These are phyloP conservation scores for Phataginus tetradactyla DNA, from an alignment of 2,797 vertebrate genomes.

Conservation along the genomic window DNA sequence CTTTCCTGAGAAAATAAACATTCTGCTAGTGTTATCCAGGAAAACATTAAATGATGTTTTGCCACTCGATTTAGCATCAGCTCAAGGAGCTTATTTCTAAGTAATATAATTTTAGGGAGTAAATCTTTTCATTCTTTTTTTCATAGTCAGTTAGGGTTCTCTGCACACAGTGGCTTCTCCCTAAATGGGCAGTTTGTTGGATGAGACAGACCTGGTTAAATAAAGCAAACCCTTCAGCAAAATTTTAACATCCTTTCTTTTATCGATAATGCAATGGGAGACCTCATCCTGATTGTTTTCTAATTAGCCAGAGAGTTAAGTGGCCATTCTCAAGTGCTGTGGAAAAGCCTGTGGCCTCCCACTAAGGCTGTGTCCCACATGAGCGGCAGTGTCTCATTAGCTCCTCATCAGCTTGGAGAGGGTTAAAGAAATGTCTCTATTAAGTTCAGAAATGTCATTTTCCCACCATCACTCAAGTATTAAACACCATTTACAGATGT, in stretches of 20 bases:
- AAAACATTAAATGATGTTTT: background rate
- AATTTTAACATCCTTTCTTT: background rate
- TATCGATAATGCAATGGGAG: background rate
- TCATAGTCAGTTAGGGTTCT: background rate
- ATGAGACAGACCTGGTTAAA: background rate
- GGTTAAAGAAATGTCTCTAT: background rate
- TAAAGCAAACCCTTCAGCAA: background rate
- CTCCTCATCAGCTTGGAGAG: background rate
- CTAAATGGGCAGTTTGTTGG: background rate
- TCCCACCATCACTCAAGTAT: no score
- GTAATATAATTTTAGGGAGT: background rate
- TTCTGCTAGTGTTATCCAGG: background rate
- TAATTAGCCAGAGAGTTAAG: background rate
- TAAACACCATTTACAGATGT: background rate
- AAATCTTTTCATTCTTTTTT: background rate
- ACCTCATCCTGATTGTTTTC: background rate
- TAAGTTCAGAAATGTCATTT: background rate
- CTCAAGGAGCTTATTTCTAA: background rate
- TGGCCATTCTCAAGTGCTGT: background rate
- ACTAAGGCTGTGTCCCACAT: background rate
- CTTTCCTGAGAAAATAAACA: slow-evolving; percentile 6
- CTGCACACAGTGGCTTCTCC: background rate
- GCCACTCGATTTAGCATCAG: background rate
- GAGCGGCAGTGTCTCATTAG: background rate
- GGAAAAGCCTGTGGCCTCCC: background rate